Percentiles rank a stretch among this genome's conserved stretches.
Conservation (phyloP, 2,113 vertebrate species). For the Onychostruthus taczanowskii region DNA sequence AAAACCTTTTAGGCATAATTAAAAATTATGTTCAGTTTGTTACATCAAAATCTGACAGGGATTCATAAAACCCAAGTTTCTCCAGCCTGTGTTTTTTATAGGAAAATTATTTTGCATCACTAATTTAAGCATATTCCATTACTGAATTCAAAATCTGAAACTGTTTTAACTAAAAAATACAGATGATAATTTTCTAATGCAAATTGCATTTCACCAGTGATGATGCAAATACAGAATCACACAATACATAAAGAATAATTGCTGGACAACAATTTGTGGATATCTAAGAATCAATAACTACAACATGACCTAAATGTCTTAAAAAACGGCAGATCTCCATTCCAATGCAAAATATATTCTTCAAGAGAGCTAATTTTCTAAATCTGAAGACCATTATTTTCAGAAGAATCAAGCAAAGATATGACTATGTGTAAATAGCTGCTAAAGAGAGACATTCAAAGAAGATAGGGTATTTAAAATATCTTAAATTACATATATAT, state of each 20-base stretch:
- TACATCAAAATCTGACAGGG: neutral
- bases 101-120: neutral
- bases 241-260: neutral
- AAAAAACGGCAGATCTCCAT: neutral
- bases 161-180: neutral
- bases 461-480: neutral
- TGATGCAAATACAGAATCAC: neutral
- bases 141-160: neutral
- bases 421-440: rapidly evolving
- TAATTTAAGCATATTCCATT: neutral
- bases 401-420: neutral
- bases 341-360: neutral
- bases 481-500: neutral
- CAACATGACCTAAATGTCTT: neutral
- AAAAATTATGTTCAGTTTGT: neutral
- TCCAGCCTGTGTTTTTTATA: neutral
- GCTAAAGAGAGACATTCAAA: neutral
- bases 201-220: neutral
- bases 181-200: neutral
- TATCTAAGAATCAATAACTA: neutral
- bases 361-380: neutral
- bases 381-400: neutral
- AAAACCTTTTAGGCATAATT: neutral
- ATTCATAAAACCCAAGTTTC: neutral
- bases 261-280: neutral